Percentiles rank a stretch among this genome's conserved stretches.
These are phyloP conservation scores for Thermophis baileyi DNA, from an alignment of 2,113 vertebrate genomes.

Conservation along the genomic window DNA sequence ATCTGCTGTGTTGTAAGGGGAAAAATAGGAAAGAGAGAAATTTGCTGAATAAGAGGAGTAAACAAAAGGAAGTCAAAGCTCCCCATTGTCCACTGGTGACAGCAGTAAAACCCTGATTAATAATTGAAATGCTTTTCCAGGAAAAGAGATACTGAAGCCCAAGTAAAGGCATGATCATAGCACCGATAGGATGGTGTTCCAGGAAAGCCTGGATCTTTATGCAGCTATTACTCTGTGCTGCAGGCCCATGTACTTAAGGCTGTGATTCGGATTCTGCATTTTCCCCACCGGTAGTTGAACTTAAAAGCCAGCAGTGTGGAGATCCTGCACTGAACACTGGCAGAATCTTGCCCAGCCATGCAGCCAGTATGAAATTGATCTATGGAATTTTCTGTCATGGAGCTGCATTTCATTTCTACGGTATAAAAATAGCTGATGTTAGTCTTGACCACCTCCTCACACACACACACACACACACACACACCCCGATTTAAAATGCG, in stretches of 20 bases:
- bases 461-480: no score
- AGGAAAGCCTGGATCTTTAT: slow-evolving; percentile 43
- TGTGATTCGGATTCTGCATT: slow-evolving; percentile 24
- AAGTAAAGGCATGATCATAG: slow-evolving; percentile 9
- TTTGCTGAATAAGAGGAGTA: slow-evolving; percentile 49
- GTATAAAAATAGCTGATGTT: neutral
- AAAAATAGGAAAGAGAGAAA: slow-evolving; percentile 8
- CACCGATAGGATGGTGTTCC: slow-evolving; percentile 32
- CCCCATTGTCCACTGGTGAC: slow-evolving; percentile 44
- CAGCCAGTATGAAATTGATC: neutral
- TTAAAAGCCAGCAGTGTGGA: slow-evolving; percentile 11
- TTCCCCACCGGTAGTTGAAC: accelerated
- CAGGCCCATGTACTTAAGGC: slow-evolving; percentile 12
- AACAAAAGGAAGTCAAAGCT: slow-evolving; percentile 50
- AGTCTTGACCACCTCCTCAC: neutral
- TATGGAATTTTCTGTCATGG: neutral
- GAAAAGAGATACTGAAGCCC: slow-evolving; percentile 61
- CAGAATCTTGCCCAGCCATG: neutral
- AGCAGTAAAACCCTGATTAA: slow-evolving; percentile 61
- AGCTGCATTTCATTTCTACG: neutral
- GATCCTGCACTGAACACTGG: neutral
- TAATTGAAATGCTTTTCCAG: slow-evolving; percentile 72
- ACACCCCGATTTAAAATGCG: neutral
- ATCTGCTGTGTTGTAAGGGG: slow-evolving; percentile 47
- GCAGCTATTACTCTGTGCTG: slow-evolving; percentile 29